phyloP scores from a whole-genome alignment of 2,888 invertebrate species.

The Dryobota labecula region DNA sequence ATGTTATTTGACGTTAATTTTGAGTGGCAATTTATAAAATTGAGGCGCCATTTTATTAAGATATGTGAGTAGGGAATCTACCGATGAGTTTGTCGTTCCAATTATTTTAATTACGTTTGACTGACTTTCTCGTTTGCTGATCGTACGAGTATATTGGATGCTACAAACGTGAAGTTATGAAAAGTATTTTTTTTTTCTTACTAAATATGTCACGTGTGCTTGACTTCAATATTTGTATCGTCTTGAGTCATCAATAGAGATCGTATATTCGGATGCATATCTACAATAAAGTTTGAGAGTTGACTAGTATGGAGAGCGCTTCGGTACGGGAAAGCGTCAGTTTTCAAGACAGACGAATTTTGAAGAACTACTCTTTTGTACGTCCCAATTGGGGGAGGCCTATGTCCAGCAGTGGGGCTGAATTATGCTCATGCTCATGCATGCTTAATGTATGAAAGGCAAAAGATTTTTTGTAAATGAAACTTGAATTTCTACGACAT shows the following conservation, averaged over 20 bases:
- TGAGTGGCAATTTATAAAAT: constrained; percentile 58
- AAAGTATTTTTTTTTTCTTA: background rate
- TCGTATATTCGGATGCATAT: too few relatives aligned
- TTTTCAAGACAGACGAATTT: too few relatives aligned
- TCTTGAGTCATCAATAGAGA: background rate
- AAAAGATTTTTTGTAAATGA: background rate
- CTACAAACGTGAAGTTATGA: constrained; percentile 5
- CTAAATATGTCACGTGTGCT: background rate
- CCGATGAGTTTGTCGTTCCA: constrained; percentile 49
- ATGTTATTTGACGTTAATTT: constrained; percentile 55
- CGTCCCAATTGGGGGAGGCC: too few relatives aligned
- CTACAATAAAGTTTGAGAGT: too few relatives aligned
- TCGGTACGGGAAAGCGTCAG: too few relatives aligned
- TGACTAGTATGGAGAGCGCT: too few relatives aligned
- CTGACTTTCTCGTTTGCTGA: constrained; percentile 36
- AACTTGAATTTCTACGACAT: background rate
- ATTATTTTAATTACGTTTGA: constrained; percentile 60
- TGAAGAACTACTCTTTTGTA: too few relatives aligned
- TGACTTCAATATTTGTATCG: background rate
- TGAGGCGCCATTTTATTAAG: constrained; percentile 36
- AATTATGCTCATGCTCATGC: too few relatives aligned
- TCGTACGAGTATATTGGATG: constrained; percentile 36
- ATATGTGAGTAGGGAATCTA: constrained; percentile 29
- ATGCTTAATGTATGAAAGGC: background rate
- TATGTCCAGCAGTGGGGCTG: too few relatives aligned